These are phyloP conservation scores for Babyrousa celebensis DNA, from an alignment of 2,797 vertebrate species.

Conservation along the genomic window DNA sequence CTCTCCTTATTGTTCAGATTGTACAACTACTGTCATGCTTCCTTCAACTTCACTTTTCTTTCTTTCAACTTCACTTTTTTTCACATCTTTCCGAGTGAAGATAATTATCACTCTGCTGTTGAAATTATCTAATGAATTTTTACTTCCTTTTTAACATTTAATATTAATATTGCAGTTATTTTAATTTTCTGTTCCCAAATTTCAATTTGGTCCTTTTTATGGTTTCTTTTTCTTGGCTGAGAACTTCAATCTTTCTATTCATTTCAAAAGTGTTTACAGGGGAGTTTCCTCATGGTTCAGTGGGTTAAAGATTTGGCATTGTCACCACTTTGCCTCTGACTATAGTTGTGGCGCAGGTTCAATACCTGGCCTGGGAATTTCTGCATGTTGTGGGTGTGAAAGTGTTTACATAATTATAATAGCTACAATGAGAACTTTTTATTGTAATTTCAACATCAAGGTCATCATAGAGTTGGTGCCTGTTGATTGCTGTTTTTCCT, in stretches of 20 bases:
- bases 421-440: not conserved
- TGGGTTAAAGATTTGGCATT: no score
- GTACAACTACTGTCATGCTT: not conserved
- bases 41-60: conserved; percentile 23
- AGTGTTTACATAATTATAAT: not conserved
- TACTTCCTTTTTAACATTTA: conserved; percentile 40
- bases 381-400: no score
- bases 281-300: no score
- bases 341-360: no score
- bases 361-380: no score
- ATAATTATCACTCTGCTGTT: not conserved
- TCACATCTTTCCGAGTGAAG: no score
- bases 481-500: not conserved
- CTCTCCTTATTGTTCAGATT: not conserved
- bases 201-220: not conserved
- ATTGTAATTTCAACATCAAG: not conserved
- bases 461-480: not conserved
- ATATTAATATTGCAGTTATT: conserved; percentile 16
- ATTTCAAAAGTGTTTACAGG: conserved; percentile 2
- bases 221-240: conserved; percentile 33
- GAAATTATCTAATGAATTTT: conserved; percentile 2
- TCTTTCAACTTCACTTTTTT: not conserved
- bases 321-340: no score
- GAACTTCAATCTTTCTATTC: conserved; percentile 1
- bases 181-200: conserved; percentile 47